Conservation (phyloP, 23 tunicate species). For the Styela clava region DNA sequence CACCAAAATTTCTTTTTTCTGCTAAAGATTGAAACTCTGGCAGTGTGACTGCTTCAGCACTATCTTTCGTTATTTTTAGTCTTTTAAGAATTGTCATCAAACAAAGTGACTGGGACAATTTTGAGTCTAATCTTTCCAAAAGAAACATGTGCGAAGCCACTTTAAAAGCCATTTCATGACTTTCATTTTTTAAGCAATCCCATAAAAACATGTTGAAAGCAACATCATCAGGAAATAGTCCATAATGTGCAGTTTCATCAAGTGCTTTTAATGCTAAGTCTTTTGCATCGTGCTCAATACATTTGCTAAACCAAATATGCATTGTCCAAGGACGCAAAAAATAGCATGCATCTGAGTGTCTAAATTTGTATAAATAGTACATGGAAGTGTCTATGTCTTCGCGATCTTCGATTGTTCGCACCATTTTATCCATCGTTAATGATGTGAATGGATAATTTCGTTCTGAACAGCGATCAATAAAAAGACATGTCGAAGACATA, state of each 20-base stretch:
- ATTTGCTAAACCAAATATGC: constrained; percentile 24
- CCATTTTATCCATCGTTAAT: constrained; percentile 17
- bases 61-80: background rate
- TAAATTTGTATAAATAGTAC: constrained; percentile 25
- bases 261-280: constrained; percentile 20
- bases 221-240: constrained; percentile 13
- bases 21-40: constrained; percentile 7
- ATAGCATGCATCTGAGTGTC: constrained; percentile 27
- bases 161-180: constrained; percentile 4
- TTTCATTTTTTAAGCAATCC: background rate
- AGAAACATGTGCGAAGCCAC: background rate
- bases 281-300: constrained; percentile 11
- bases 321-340: constrained; percentile 30
- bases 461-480: constrained; percentile 21
- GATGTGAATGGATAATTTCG: constrained; percentile 15
- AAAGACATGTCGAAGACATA: constrained; percentile 1
- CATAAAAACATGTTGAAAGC: background rate
- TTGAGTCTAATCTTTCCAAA: background rate
- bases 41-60: background rate
- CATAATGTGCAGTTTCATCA: constrained; percentile 9
- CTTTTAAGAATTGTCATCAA: background rate
- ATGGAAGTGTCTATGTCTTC: constrained; percentile 5
- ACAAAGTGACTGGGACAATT: background rate
- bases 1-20: constrained; percentile 14
- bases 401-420: constrained; percentile 16